Evolutionary conservation across 2,888 invertebrate genomes (phyloP), one percentile per base, ranked within the genome.

Genomic region (Mongoloraphidia duomilia): DNA sequence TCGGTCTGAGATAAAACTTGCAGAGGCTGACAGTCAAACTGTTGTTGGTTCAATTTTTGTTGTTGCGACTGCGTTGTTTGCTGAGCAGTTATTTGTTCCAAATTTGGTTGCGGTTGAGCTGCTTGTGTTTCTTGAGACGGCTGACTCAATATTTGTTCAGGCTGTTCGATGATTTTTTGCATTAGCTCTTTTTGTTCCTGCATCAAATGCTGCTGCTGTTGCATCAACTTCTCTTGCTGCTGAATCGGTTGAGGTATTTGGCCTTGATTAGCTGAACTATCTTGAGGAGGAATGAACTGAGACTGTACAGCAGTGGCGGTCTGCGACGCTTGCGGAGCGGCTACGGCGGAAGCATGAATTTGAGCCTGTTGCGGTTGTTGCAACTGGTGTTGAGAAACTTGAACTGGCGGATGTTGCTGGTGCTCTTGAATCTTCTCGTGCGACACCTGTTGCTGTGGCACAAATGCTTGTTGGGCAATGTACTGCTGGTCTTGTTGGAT

Each of bases 401-500:
- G 49, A 13, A 45, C 34, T 44, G 51, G 50, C 35, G 56, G 55
- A 45, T 56, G 55, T 41, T 56, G 57, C 46, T 52, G 54, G 39
- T 54, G 49, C 37, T 38, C 14, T 34, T 50, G 48, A 37, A 36
- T 46, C 36, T 49, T 51, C 49, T 39, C 50, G 51, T 42, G 53
- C 53, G 56, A 34, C 56, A 54, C 34, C 44, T 47, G 50, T 47
- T 56, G 52, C 14, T 59, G 54, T 6, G 57, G 53, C 40, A 58
- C 52, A 17, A 57, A 50, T 42, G 54, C 57, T 9, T 57, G 52
- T 17, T 55, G 56, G 34, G 55, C 55, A 46, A 60, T 59, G 50
- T 58, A 62, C 48, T 57, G 61, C 53, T 55, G 55, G n/a, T 53
- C 46, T 42, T 55, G 57, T 43, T 57, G 57, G 34, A 55, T 54